Conservation (phyloP, 2,113 vertebrate species). For the Nothocercus nigrocapillus region DNA sequence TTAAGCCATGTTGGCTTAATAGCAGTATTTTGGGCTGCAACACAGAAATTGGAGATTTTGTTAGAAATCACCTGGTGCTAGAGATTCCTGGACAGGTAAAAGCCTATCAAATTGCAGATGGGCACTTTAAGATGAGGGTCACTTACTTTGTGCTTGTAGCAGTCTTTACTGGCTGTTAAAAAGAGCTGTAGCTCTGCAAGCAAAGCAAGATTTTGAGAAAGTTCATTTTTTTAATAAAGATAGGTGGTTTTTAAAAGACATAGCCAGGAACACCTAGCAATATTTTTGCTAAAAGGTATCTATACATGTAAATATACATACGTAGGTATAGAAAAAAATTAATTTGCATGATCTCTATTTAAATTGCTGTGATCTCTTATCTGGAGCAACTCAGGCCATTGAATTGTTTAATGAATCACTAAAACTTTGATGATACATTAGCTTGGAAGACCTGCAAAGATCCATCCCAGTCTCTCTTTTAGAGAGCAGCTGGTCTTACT, state of each 20-base stretch:
- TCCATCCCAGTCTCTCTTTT: neutral
- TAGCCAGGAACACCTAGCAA: neutral
- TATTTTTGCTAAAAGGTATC: neutral
- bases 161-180: neutral
- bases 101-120: neutral
- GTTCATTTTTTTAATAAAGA: neutral
- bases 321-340: neutral
- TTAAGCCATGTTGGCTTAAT: neutral
- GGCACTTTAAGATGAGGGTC: neutral
- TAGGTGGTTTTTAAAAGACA: neutral
- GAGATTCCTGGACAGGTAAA: neutral
- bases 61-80: neutral
- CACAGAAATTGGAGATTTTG: neutral
- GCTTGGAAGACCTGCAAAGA: constrained; percentile 33
- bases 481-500: constrained; percentile 44
- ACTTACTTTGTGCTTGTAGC: neutral
- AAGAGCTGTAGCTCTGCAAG: neutral
- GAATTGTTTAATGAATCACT: constrained; percentile 25
- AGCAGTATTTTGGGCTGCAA: neutral
- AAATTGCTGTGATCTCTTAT: neutral
- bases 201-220: neutral
- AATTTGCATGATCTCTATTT: neutral
- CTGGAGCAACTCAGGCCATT: neutral
- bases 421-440: constrained; percentile 41
- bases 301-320: neutral